Evolutionary conservation across 2,888 invertebrate species (phyloP).

Genomic region (Sicus ferrugineus): DNA sequence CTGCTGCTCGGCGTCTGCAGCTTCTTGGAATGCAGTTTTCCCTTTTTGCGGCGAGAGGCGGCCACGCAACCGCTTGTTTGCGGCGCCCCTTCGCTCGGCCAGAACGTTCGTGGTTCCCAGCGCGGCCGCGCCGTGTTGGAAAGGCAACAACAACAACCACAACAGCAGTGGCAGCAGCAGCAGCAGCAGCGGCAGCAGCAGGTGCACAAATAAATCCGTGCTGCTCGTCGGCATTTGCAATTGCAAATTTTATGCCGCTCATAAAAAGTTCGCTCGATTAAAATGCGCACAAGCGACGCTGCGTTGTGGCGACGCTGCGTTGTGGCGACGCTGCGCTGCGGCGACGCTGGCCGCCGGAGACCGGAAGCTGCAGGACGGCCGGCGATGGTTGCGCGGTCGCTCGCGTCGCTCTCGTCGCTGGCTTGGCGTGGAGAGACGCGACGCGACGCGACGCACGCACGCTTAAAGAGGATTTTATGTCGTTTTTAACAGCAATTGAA

Average conservation of each 20-base stretch:
- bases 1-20: too few relatives aligned
- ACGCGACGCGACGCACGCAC: neutral
- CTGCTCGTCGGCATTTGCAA: neutral
- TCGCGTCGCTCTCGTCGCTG: too few relatives aligned
- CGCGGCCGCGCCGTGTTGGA: too few relatives aligned
- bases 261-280: conserved; percentile 6
- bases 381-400: neutral
- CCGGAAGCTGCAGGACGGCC: neutral
- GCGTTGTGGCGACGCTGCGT: too few relatives aligned
- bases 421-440: neutral
- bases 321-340: too few relatives aligned
- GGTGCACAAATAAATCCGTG: conserved; percentile 5
- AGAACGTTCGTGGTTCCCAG: too few relatives aligned
- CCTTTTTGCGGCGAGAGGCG: too few relatives aligned
- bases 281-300: conserved; percentile 6
- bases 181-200: conserved; percentile 3
- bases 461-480: neutral
- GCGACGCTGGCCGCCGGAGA: neutral
- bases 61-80: neutral
- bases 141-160: too few relatives aligned
- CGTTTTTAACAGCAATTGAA: too few relatives aligned
- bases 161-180: neutral
- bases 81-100: neutral
- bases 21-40: too few relatives aligned
- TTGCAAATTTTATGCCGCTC: conserved; percentile 5